Base-by-base conservation (phyloP, 2,888 invertebrate species). In the Octodonta nipae region DNA sequence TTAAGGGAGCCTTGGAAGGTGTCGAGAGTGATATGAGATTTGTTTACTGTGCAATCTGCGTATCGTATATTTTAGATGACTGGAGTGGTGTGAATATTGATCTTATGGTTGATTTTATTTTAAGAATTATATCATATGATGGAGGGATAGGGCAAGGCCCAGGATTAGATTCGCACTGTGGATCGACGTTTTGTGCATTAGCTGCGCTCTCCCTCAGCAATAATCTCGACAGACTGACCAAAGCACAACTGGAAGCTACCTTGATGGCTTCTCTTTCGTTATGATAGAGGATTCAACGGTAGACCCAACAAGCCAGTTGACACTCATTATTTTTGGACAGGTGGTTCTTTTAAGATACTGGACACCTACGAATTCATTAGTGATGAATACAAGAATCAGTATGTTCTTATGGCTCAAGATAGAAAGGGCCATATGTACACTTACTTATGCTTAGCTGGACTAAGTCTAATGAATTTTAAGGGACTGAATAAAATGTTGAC, bases 271-370 rank as follows among this genome's bases (percentile, higher is more conserved):
- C 59, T 91, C 4, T 73, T 77, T 60, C n/a, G n/a, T n/a, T n/a
- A n/a, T n/a, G n/a, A n/a, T n/a, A n/a, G n/a, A n/a, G 64, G 91
- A 32, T 89, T 92, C 57, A 67, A 63, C 56, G 96, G 96, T 6
- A 70, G 98, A 39, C 93, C 96, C 0, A 93, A 95, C 57, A 98
- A 98, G 64, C 84, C 85, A 0, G 82, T 85, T 0, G 98, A 98
- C 55, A 92, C 93, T 0, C 99, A 98, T 56, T 99, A 98, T 61
- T 98, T 95, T 62, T 98, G 98, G 98, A 80, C 98, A 30, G 96
- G 95, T 2, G 92, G 92, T 0, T 80, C 93, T 0, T 63, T 98
- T 4, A 78, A 89, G 67, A 75, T 95, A 35, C 61, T 95, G 26
- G 76, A 79, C 36, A 67, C 75, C 1, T 55, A 54, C 40, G 40